A percentile compares a stretch with the other conserved stretches of the same genome.
Conservation (phyloP, 1,140 invertebrate genomes). For the Steinernema feltiae region DNA sequence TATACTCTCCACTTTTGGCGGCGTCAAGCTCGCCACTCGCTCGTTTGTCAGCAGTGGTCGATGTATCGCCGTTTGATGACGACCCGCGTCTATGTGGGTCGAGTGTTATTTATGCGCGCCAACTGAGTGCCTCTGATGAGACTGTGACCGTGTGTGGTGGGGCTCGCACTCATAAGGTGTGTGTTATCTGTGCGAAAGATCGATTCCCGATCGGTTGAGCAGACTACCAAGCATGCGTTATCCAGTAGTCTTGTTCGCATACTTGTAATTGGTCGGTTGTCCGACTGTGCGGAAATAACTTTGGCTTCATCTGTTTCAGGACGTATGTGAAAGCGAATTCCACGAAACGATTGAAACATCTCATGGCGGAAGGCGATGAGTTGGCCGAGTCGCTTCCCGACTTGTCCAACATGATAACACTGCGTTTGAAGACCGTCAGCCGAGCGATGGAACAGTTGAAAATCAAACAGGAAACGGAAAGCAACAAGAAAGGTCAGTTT, state of each 20-base stretch:
- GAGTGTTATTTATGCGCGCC: conserved; percentile 5
- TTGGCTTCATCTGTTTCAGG: conserved; percentile 9
- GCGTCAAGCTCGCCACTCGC: too few species aligned
- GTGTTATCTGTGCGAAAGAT: too few species aligned
- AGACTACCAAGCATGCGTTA: too few species aligned
- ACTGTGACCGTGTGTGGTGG: neutral
- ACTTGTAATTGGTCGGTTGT: neutral
- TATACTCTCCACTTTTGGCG: too few species aligned
- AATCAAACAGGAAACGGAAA: neutral
- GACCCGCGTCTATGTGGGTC: too few species aligned
- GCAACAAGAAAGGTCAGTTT: neutral
- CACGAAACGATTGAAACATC: conserved; percentile 1
- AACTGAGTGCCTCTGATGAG: neutral
- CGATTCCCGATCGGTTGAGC: too few species aligned
- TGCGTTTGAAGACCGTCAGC: neutral
- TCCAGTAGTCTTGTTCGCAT: too few species aligned
- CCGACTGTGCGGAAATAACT: too few species aligned
- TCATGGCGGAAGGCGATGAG: neutral
- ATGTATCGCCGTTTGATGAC: too few species aligned
- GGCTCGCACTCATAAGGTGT: too few species aligned
- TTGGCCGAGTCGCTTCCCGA: conserved; percentile 7
- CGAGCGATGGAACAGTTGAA: neutral
- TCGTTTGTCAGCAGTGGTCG: too few species aligned
- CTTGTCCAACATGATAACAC: neutral
- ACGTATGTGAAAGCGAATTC: neutral